Evolutionary conservation across 2,888 invertebrate genomes (phyloP).

Genomic region (Xanthia icteritia): DNA sequence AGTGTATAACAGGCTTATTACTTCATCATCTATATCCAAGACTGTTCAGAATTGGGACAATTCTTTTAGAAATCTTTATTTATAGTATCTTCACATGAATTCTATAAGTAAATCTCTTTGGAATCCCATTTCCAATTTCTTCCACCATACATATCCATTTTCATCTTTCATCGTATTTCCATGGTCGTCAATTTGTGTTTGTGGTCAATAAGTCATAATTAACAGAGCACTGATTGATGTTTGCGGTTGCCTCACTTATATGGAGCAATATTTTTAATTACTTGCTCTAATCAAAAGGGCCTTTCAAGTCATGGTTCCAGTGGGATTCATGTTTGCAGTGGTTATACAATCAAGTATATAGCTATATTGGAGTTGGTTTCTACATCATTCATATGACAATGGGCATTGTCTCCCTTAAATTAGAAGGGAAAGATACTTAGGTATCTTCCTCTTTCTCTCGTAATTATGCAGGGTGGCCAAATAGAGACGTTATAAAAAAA

Average conservation of each 20-base stretch:
- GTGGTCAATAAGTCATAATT: slow-evolving; percentile 25
- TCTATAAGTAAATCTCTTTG: not conserved
- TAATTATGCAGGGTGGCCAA: too few relatives aligned
- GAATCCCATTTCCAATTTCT: not conserved
- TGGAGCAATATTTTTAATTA: slow-evolving; percentile 30
- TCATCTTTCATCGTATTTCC: not conserved
- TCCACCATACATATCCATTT: not conserved
- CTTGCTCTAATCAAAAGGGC: slow-evolving; percentile 15
- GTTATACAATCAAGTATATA: not conserved
- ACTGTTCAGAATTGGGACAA: not conserved
- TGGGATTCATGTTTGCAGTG: not conserved
- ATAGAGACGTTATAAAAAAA: too few relatives aligned
- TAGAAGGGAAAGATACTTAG: not conserved
- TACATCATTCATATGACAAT: not conserved
- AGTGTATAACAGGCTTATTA: not conserved
- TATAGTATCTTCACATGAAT: not conserved
- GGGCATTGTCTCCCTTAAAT: not conserved
- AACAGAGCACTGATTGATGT: slow-evolving; percentile 23
- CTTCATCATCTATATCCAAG: not conserved
- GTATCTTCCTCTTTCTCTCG: not conserved
- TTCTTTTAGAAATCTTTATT: not conserved
- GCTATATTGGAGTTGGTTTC: not conserved
- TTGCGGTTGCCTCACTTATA: slow-evolving; percentile 13
- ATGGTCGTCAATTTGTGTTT: slow-evolving; percentile 24
- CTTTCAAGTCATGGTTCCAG: not conserved